A percentile compares a stretch with the other conserved stretches of the same genome.
Conservation (phyloP, 2,888 invertebrate genomes). For the Metallyticus violacea region DNA sequence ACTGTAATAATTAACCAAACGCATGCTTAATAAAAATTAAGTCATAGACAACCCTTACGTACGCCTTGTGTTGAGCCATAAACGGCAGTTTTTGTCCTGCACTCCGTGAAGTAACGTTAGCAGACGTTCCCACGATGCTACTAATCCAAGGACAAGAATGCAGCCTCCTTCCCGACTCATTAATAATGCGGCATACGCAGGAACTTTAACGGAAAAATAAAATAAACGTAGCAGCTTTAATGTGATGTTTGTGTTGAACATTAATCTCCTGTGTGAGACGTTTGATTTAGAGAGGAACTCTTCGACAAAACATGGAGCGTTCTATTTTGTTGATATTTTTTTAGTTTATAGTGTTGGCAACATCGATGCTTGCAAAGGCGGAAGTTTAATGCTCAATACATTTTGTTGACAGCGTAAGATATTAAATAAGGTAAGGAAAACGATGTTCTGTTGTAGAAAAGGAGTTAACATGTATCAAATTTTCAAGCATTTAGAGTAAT, state of each 20-base stretch:
- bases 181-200: background rate
- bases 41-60: background rate
- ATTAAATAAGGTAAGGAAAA: too few species aligned
- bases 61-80: background rate
- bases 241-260: background rate
- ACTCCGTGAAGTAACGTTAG: background rate
- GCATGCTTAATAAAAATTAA: too few species aligned
- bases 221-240: background rate
- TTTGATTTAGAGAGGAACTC: background rate
- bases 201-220: background rate
- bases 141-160: background rate
- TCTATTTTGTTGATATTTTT: too few species aligned
- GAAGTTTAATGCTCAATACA: too few species aligned
- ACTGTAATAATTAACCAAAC: too few species aligned
- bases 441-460: too few species aligned
- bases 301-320: too few species aligned
- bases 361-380: too few species aligned
- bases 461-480: too few species aligned
- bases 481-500: too few species aligned
- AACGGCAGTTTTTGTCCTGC: background rate
- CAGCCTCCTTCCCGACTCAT: background rate
- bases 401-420: too few species aligned
- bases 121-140: background rate
- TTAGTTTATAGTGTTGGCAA: too few species aligned
- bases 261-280: background rate